Evolutionary conservation across 64 coral and sea anemone genomes (phyloP).

Genomic region (Exaiptasia diaphana): DNA sequence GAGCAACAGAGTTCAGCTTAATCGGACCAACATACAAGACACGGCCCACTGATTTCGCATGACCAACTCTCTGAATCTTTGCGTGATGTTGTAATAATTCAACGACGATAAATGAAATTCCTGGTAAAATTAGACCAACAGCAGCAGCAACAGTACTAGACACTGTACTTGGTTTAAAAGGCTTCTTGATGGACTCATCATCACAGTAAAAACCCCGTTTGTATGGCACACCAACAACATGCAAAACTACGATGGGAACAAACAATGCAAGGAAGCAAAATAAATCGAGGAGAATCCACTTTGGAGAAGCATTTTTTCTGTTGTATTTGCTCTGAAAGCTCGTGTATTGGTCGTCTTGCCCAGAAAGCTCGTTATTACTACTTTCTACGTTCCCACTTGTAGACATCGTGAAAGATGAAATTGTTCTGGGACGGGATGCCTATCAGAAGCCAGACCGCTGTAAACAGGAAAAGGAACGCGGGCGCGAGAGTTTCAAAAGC

Average conservation of each 20-base stretch:
- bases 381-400: no score
- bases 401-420: no score
- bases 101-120: slow-evolving; percentile 4
- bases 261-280: slow-evolving; percentile 29
- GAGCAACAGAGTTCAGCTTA: neutral
- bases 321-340: slow-evolving; percentile 11
- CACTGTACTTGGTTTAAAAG: slow-evolving; percentile 73
- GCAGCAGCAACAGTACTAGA: slow-evolving; percentile 28
- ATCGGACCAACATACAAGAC: neutral
- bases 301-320: neutral
- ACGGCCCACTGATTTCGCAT: neutral
- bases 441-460: no score
- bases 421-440: no score
- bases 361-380: no score
- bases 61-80: neutral
- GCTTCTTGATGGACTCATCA: slow-evolving; percentile 87
- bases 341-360: neutral
- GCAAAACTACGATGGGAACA: slow-evolving; percentile 18
- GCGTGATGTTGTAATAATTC: slow-evolving; percentile 34
- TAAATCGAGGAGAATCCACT: slow-evolving; percentile 46
- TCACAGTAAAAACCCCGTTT: slow-evolving; percentile 83
- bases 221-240: slow-evolving; percentile 36
- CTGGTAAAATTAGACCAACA: slow-evolving; percentile 47
- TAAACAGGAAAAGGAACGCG: neutral
- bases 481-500: no score